These are phyloP conservation scores for Synchiropus splendidus DNA, from an alignment of 2,113 vertebrate genomes.

Conservation along the genomic window DNA sequence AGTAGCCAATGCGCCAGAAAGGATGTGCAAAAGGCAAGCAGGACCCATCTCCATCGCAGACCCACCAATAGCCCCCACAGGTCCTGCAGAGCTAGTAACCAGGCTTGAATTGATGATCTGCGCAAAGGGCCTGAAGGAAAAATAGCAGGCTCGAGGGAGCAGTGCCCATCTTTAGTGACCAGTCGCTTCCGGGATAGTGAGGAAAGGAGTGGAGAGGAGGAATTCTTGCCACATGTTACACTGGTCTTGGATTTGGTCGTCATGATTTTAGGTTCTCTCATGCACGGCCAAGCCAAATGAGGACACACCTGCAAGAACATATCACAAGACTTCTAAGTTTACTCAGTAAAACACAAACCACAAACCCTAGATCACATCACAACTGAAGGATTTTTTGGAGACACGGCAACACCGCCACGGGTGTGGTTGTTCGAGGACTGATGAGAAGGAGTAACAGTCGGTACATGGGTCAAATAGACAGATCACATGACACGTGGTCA, in stretches of 20 bases:
- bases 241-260: constrained; percentile 50
- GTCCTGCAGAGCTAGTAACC: constrained; percentile 76
- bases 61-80: constrained; percentile 89
- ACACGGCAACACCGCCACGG: too few relatives aligned
- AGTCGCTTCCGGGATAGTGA: constrained; percentile 67
- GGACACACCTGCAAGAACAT: constrained; percentile 28
- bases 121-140: constrained; percentile 34
- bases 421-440: too few relatives aligned
- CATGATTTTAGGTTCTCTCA: constrained; percentile 34
- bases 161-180: constrained; percentile 90
- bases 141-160: constrained; percentile 47
- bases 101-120: constrained; percentile 56
- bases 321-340: neutral
- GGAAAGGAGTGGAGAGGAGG: constrained; percentile 71
- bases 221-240: constrained; percentile 67
- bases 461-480: too few relatives aligned
- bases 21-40: constrained; percentile 85
- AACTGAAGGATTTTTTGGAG: too few relatives aligned
- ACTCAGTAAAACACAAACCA: neutral
- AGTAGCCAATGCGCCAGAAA: constrained; percentile 93
- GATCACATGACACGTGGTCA: too few relatives aligned
- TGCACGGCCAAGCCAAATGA: constrained; percentile 13
- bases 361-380: too few relatives aligned
- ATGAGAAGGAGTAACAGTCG: too few relatives aligned
- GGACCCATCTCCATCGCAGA: constrained; percentile 95